Evolutionary conservation across 2,888 invertebrate genomes (phyloP).

Genomic region (Drosophila longiperda): DNA sequence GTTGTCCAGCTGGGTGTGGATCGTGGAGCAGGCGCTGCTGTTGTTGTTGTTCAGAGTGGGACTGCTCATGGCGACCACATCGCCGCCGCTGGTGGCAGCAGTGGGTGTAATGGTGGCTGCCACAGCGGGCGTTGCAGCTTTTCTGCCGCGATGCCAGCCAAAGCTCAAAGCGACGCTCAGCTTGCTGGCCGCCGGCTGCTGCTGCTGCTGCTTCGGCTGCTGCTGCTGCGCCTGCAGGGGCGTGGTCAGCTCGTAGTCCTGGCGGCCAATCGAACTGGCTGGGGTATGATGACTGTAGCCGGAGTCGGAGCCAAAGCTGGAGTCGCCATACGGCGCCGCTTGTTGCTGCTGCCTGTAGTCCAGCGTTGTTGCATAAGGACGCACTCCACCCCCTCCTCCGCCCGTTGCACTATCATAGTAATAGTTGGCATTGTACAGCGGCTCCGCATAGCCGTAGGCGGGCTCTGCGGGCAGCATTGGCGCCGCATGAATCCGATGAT

Average conservation of each 20-base stretch:
- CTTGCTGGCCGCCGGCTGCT: constrained; percentile 67
- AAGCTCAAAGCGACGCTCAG: constrained; percentile 81
- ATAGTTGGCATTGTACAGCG: constrained; percentile 93
- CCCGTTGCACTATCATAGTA: constrained; percentile 87
- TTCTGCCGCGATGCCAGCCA: constrained; percentile 76
- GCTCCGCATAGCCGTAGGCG: constrained; percentile 86
- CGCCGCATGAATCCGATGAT: constrained; percentile 78
- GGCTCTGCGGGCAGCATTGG: constrained; percentile 77
- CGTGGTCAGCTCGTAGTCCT: constrained; percentile 79
- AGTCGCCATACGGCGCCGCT: constrained; percentile 86
- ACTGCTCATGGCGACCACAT: constrained; percentile 65
- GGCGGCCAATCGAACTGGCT: constrained; percentile 82
- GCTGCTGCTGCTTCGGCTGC: background rate
- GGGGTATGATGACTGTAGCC: constrained; percentile 90
- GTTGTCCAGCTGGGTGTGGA: constrained; percentile 75
- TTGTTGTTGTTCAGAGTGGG: constrained; percentile 80
- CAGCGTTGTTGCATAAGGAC: constrained; percentile 69
- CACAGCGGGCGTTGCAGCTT: constrained; percentile 7
- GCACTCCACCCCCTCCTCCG: constrained; percentile 44
- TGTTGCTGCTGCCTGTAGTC: constrained; percentile 66
- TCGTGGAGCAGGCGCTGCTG: constrained; percentile 72
- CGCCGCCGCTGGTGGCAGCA: constrained; percentile 5
- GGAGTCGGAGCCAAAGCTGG: constrained; percentile 93
- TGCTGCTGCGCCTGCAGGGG: constrained; percentile 42
- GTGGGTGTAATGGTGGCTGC: constrained; percentile 10